Conservation (phyloP, 1,140 invertebrate species). For the Tribolium castaneum region DNA sequence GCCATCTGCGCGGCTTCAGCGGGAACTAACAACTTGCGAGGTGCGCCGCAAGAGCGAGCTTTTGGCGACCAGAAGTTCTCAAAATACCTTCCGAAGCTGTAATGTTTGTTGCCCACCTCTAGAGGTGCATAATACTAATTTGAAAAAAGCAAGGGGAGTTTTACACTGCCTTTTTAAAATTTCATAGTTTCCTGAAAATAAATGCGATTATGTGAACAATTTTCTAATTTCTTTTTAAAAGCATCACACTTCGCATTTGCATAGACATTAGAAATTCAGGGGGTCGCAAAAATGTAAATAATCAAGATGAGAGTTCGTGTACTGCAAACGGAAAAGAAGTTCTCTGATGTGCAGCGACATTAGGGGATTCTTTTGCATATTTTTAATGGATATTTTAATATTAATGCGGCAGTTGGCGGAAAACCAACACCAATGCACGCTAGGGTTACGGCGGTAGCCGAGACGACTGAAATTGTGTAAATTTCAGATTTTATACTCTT, state of each 20-base stretch:
- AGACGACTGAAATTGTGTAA: conserved; percentile 1
- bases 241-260: conserved; percentile 42
- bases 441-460: conserved; percentile 10
- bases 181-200: conserved; percentile 33
- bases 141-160: no score
- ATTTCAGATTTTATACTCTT: conserved; percentile 15
- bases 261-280: conserved; percentile 45
- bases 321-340: conserved; percentile 43
- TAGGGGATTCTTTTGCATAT: conserved; percentile 44
- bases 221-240: conserved; percentile 38
- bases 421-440: conserved; percentile 27
- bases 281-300: conserved; percentile 45
- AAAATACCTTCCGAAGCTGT: background rate
- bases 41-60: background rate
- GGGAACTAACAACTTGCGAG: background rate
- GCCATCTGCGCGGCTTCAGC: background rate
- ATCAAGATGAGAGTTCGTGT: conserved; percentile 31
- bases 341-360: conserved; percentile 42
- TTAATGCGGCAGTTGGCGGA: conserved; percentile 33
- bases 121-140: no score
- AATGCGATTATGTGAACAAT: conserved; percentile 23
- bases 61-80: background rate
- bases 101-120: background rate
- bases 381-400: conserved; percentile 46
- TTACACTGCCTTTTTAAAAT: conserved; percentile 10